Evolutionary conservation across 2,797 vertebrate genomes (phyloP).

Genomic region (Pangasius larnaudii): DNA sequence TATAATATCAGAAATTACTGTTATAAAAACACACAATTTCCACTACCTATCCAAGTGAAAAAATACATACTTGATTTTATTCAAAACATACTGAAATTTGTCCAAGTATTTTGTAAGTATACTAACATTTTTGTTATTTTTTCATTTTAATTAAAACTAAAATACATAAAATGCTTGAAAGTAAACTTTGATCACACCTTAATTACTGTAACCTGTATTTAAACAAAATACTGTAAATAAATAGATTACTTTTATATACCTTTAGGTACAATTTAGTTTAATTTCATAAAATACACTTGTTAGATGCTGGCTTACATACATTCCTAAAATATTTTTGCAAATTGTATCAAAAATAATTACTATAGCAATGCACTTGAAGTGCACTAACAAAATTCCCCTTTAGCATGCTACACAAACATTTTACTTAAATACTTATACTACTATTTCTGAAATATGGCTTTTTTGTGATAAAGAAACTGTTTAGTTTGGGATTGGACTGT

Average conservation of each 20-base stretch:
- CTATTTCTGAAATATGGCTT: background rate
- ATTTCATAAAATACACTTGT: background rate
- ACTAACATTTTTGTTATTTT: background rate
- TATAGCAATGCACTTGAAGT: background rate
- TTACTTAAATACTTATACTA: background rate
- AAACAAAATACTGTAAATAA: background rate
- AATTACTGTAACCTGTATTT: background rate
- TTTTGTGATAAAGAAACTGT: background rate
- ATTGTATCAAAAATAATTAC: background rate
- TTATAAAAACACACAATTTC: background rate
- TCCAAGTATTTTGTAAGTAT: background rate
- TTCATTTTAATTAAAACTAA: background rate
- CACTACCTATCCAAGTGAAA: background rate
- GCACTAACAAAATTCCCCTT: background rate
- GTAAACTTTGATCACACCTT: background rate
- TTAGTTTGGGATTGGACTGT: background rate
- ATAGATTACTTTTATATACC: background rate
- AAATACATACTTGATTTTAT: background rate
- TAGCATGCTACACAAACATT: background rate
- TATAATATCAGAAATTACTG: background rate
- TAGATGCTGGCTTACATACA: background rate
- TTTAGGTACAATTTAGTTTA: background rate
- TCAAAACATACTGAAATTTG: background rate
- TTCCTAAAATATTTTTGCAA: background rate
- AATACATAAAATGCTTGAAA: background rate